phyloP scores from a whole-genome alignment of 2,888 invertebrate species.

The Folsomia candida region DNA sequence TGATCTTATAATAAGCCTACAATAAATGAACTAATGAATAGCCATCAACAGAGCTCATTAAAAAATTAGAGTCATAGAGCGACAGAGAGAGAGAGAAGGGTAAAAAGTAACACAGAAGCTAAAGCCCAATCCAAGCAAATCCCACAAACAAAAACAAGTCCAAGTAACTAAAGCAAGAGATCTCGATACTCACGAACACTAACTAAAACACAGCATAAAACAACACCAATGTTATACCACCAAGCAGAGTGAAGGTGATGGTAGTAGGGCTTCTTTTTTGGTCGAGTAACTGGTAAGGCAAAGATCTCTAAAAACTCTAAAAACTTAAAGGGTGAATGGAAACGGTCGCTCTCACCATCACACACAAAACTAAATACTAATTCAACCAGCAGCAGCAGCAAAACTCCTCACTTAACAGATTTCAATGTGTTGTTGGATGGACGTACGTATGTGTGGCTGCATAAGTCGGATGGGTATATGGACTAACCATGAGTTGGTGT shows the following conservation, averaged over 20 bases:
- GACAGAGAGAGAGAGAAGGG: background rate
- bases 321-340: background rate
- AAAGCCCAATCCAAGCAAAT: constrained; percentile 13
- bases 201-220: background rate
- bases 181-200: background rate
- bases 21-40: constrained; percentile 17
- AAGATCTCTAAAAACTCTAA: background rate
- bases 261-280: no score
- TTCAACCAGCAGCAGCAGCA: background rate
- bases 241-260: background rate
- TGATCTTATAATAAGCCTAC: no score
- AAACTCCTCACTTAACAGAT: background rate
- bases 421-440: background rate
- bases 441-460: background rate
- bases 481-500: no score
- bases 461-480: background rate
- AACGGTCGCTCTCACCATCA: background rate
- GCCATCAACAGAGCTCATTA: constrained; percentile 15
- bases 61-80: constrained; percentile 19
- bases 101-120: constrained; percentile 19
- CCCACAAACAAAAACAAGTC: constrained; percentile 16
- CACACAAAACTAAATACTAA: background rate
- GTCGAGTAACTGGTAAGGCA: background rate
- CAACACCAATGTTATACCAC: background rate
- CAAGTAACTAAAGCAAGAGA: background rate